Conservation (phyloP, 2,888 invertebrate genomes). For the Serrognathus titanus region DNA sequence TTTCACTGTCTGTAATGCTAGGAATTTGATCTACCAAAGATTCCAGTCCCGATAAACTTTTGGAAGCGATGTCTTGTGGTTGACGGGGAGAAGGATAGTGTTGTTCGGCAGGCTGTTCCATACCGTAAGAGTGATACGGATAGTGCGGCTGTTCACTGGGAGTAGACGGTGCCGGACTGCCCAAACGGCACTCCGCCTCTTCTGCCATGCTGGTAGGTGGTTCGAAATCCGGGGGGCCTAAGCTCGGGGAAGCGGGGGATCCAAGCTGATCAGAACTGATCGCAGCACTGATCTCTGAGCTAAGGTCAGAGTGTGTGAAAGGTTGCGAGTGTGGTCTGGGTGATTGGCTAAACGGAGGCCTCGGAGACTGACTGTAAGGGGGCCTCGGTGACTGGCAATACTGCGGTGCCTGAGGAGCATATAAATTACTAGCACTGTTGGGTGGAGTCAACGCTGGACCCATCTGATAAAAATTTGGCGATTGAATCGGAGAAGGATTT, state of each 20-base stretch:
- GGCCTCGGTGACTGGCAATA: conserved; percentile 44
- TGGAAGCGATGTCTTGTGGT: conserved; percentile 76
- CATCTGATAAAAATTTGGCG: conserved; percentile 51
- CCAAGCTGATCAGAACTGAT: conserved; percentile 66
- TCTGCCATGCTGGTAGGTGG: conserved; percentile 61
- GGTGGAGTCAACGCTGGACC: conserved; percentile 45
- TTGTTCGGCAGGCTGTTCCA: conserved; percentile 42
- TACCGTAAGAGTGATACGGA: conserved; percentile 45
- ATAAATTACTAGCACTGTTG: conserved; percentile 43
- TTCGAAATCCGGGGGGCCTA: conserved; percentile 72
- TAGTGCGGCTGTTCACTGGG: conserved; percentile 43
- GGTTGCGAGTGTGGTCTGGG: conserved; percentile 53
- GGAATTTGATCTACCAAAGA: conserved; percentile 90
- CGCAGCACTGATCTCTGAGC: conserved; percentile 74
- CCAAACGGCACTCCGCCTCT: conserved; percentile 53
- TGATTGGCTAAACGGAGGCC: conserved; percentile 38
- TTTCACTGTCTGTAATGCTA: conserved; percentile 73
- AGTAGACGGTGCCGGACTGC: conserved; percentile 51
- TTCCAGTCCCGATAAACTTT: conserved; percentile 81
- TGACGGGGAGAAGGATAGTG: conserved; percentile 51
- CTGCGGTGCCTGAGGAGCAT: conserved; percentile 40
- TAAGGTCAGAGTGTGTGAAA: conserved; percentile 69
- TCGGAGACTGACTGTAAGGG: conserved; percentile 40
- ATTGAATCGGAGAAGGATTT: conserved; percentile 51
- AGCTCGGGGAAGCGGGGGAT: conserved; percentile 68